Evolutionary conservation across 2,113 vertebrate genomes (phyloP), one percentile per base, ranked within the genome.

Genomic region (Neoarius graeffei): DNA sequence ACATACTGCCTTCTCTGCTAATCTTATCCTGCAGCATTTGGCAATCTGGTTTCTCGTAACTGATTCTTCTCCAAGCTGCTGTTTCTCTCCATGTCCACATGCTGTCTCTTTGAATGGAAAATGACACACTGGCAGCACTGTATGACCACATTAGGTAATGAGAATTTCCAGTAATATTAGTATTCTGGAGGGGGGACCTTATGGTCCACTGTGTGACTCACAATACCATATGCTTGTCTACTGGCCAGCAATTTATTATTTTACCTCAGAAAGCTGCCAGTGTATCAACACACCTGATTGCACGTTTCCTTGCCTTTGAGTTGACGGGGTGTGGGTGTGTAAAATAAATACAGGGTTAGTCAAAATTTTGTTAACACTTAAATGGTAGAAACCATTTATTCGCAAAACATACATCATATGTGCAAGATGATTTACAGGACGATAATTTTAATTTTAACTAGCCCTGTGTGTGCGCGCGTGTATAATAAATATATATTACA

Each of bases 31-130:
- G 42, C 23, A 27, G n/a, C 88, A 85, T 80, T 82, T 83, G 30
- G n/a, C 54, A 9, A 19, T 35, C 86, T 79, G 56, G 30, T 62
- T 81, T 82, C 62, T 85, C 81, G 27, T 60, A 35, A 59, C 71
- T 81, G 87, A 73, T 69, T 73, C 69, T 89, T 62, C 50, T 89
- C 59, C 74, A 82, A 17, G 88, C 89, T 87, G 89, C 59, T 91
- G 91, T 89, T 88, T 91, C 83, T 82, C 7, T 35, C 54, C 17
- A 5, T 59, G 27, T 80, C 73, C 67, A 27, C 23, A 23, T 25
- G 5, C 67, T 27, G 5, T 56, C 57, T 56, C 71, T 73, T 11
- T 67, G 64, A 27, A 35, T 15, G 30, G 30, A 30, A 27, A 35
- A 35, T 71, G 27, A 71, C n/a, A 71, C 71, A 48, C 71, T 74